Percentiles rank a stretch among this genome's conserved stretches.
Conservation (phyloP, 2,888 invertebrate species). For the Napeogenes sylphis region DNA sequence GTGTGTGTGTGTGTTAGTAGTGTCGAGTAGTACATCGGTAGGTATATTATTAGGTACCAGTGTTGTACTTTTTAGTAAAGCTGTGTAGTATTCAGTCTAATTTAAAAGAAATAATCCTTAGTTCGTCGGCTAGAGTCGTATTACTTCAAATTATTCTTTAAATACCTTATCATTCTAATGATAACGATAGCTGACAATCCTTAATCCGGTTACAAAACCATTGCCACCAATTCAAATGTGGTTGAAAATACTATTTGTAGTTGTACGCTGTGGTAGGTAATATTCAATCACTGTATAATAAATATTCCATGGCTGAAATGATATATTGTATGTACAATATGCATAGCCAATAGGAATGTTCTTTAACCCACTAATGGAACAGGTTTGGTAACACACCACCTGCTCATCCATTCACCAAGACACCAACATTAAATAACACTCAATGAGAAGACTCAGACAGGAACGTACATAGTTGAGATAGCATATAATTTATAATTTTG, state of each 20-base stretch:
- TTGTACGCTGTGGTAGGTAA: no score
- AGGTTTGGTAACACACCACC: constrained; percentile 34
- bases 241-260: no score
- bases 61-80: no score
- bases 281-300: neutral
- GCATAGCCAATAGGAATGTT: constrained; percentile 27
- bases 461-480: no score
- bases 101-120: no score
- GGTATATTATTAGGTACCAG: no score
- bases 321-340: constrained; percentile 22
- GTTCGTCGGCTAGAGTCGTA: no score
- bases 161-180: constrained; percentile 7
- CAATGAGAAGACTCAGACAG: constrained; percentile 12
- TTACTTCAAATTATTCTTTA: neutral
- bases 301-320: constrained; percentile 13
- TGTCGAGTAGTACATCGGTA: no score
- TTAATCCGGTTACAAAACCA: constrained; percentile 37
- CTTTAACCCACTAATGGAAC: constrained; percentile 29
- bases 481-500: no score
- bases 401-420: constrained; percentile 30
- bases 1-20: no score
- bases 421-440: constrained; percentile 17
- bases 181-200: constrained; percentile 38
- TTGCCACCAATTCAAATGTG: constrained; percentile 16
- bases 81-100: no score